Evolutionary conservation across 2,113 vertebrate species (phyloP).

Genomic region (Petrocephalus microphthalmus): DNA sequence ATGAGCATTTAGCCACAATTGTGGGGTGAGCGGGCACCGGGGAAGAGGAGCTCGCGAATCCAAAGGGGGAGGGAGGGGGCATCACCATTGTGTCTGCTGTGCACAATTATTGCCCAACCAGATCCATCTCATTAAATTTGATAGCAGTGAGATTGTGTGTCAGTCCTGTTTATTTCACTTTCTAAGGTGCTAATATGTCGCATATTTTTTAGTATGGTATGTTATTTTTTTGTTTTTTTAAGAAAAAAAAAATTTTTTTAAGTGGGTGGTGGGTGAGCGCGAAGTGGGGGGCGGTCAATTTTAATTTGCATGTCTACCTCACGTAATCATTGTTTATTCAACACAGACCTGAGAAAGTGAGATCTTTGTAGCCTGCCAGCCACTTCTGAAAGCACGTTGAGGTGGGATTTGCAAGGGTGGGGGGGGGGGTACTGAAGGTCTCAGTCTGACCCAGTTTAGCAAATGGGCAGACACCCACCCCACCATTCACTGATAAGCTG

Average conservation of each 20-base stretch:
- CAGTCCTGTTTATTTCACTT: neutral
- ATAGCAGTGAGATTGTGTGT: neutral
- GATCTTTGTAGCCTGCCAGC: neutral
- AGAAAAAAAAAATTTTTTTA: neutral
- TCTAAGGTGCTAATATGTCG: neutral
- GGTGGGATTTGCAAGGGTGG: neutral
- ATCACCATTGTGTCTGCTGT: neutral
- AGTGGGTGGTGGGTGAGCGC: neutral
- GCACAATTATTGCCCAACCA: neutral
- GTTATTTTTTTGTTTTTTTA: neutral
- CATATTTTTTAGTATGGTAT: neutral
- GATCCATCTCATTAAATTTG: neutral
- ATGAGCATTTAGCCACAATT: slow-evolving; percentile 13
- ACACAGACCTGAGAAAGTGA: neutral
- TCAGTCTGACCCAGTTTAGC: neutral
- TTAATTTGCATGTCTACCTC: neutral
- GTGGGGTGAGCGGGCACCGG: neutral
- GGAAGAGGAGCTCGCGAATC: neutral
- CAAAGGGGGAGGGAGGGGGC: neutral
- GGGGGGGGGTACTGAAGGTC: neutral
- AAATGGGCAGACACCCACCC: neutral
- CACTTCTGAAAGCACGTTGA: neutral
- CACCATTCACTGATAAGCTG: neutral
- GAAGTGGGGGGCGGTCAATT: neutral
- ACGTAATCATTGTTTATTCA: neutral